A percentile compares a stretch with the other conserved stretches of the same genome.
phyloP scores from a whole-genome alignment of 2,888 invertebrate genomes.

The Cordilura impudica region DNA sequence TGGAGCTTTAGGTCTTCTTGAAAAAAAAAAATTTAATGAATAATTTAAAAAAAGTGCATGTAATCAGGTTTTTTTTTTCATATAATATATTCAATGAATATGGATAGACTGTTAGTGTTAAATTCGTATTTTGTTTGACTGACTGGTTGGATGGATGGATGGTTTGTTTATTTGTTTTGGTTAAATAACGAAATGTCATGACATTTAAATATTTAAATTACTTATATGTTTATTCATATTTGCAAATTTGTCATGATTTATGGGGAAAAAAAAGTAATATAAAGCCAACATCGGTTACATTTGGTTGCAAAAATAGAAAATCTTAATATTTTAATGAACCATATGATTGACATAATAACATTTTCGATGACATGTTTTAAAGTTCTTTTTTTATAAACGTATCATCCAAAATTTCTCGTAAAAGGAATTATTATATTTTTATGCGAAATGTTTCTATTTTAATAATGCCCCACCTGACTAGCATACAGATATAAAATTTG shows the following conservation, averaged over 20 bases:
- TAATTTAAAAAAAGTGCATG: conserved; percentile 34
- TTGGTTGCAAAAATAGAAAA: no score
- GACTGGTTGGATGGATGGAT: not conserved
- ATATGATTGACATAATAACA: no score
- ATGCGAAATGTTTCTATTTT: no score
- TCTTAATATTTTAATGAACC: no score
- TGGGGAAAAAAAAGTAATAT: not conserved
- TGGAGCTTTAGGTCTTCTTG: not conserved
- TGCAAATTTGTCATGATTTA: conserved; percentile 33
- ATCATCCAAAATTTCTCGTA: no score
- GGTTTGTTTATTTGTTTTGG: not conserved
- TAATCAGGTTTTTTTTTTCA: conserved; percentile 33
- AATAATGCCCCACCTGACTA: no score
- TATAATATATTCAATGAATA: conserved; percentile 22
- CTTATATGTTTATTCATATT: conserved; percentile 32
- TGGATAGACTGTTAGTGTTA: conserved; percentile 18
- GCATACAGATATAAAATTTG: no score
- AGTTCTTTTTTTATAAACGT: no score
- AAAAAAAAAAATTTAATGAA: conserved; percentile 6
- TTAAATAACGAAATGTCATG: conserved; percentile 50
- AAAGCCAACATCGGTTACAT: no score
- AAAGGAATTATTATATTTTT: no score
- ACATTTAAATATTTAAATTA: conserved; percentile 35
- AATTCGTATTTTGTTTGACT: not conserved
- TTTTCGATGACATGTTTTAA: no score